phyloP scores from a whole-genome alignment of 2,797 vertebrate genomes.

The Thunnus albacares region DNA sequence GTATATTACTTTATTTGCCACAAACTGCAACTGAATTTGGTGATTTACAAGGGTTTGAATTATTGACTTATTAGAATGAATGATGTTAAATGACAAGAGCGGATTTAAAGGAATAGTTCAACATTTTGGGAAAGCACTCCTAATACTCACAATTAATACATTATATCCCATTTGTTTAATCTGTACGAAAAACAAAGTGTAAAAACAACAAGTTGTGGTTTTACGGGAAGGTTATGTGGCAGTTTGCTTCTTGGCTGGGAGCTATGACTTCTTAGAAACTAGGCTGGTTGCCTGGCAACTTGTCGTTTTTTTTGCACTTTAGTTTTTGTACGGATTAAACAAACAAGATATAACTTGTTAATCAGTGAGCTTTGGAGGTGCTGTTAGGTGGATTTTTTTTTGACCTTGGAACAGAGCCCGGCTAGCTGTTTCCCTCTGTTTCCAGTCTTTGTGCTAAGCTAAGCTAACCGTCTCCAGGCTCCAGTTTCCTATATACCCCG shows the following conservation, averaged over 20 bases:
- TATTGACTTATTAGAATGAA: no score
- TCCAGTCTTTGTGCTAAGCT: background rate
- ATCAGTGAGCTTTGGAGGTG: no score
- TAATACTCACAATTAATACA: background rate
- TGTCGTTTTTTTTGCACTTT: background rate
- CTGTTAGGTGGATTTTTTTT: no score
- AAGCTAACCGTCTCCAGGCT: background rate
- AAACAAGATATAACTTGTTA: no score
- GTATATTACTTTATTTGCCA: background rate
- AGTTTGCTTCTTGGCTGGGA: background rate
- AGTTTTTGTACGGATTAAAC: background rate
- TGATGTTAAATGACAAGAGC: background rate
- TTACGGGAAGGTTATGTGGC: background rate
- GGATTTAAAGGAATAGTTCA: background rate
- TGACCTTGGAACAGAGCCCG: no score
- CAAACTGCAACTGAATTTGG: background rate
- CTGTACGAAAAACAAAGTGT: background rate
- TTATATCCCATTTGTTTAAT: background rate
- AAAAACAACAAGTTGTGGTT: background rate
- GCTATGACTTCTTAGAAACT: background rate
- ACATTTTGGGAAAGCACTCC: background rate
- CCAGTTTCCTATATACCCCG: no score
- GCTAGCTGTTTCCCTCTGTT: no score
- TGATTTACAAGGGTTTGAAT: background rate
- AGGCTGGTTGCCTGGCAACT: constrained; percentile 9